Base-by-base conservation (phyloP, 2,888 invertebrate genomes). In the Rhogogaster chlorosoma region DNA sequence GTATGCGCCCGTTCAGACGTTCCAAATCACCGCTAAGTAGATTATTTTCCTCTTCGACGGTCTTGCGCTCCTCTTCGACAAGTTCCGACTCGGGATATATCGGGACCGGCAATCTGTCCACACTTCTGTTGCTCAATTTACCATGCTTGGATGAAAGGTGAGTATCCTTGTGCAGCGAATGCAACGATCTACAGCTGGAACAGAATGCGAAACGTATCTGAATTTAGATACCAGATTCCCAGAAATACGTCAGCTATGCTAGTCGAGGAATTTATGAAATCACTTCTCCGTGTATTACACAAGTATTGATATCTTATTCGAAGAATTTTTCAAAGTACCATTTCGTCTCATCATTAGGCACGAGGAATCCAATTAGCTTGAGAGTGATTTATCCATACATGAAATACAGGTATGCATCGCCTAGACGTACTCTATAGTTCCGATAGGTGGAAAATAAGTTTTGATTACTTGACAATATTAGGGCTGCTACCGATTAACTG, bases 401-500 rank as follows among this genome's bases (percentile, higher is more conserved):
- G 36, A 70, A n/a, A 12, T n/a, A n/a, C 1, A 32, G n/a, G 45
- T n/a, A n/a, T n/a, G n/a, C n/a, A 53, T 36, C 18, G 36, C 4
- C n/a, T 15, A 12, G 22, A 22, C n/a, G n/a, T 18, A 22, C 71
- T 38, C 22, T 7, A 18, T 77, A n/a, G 22, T n/a, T 57, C 22
- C 12, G 22, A 80, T 61, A 61, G 22, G 29, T 61, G 45, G 29
- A 80, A 38, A 75, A 73, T 71, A 42, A 84, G 53, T 73, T 29
- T 73, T 70, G 82, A 86, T 91, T 90, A 92, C 92, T 90, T 92
- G 26, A 90, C 90, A 87, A 93, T 95, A 84, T 95, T 95, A 85
- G 94, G 94, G 89, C 94, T 95, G 88, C 96, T 96, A 84, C 95
- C 95, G 89, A 97, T 95, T 0, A 96, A 95, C 93, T 98, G 97